Evolutionary conservation across 2,113 vertebrate genomes (phyloP).

Genomic region (Strigops habroptila): DNA sequence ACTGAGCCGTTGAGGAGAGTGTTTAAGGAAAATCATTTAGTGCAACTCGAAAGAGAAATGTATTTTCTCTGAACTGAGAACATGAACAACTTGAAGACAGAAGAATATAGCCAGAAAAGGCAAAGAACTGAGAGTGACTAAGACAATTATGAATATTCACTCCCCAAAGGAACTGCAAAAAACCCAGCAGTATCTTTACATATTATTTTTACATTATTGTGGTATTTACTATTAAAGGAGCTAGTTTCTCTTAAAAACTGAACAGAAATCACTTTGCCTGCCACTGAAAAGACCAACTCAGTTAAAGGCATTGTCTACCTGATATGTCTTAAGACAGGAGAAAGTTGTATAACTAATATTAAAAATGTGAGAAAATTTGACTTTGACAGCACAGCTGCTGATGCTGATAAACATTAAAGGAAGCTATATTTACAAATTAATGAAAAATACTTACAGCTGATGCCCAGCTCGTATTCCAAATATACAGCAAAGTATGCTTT

Average conservation of each 20-base stretch:
- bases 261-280: background rate
- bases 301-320: background rate
- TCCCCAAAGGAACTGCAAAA: background rate
- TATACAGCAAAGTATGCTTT: background rate
- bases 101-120: background rate
- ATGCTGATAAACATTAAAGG: background rate
- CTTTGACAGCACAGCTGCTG: background rate
- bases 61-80: background rate
- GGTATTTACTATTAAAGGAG: background rate
- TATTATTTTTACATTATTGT: background rate
- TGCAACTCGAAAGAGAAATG: background rate
- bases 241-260: background rate
- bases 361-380: background rate
- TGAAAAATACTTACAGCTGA: background rate
- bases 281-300: background rate
- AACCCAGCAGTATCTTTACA: background rate
- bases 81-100: background rate
- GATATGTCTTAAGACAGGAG: background rate
- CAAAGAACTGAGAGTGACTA: background rate
- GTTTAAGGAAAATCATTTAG: background rate
- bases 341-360: background rate
- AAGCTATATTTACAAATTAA: background rate
- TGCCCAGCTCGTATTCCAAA: background rate
- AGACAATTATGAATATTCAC: slow-evolving; percentile 9
- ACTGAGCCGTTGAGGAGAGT: background rate